phyloP scores from a whole-genome alignment of 2,797 vertebrate genomes.

The Orientallactaga sibirica region DNA sequence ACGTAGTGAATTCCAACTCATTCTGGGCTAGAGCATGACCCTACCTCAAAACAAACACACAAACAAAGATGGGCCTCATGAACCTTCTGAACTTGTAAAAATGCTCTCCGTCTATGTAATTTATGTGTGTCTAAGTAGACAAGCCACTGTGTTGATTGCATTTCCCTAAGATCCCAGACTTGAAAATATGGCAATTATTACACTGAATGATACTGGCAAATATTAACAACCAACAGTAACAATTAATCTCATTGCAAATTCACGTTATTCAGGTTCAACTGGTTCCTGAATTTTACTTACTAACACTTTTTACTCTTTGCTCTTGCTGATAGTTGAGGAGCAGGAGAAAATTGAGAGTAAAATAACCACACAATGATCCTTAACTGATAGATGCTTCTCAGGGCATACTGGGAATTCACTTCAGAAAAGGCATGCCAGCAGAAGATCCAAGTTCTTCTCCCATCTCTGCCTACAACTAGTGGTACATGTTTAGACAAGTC shows the following conservation, averaged over 20 bases:
- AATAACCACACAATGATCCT: conserved; percentile 13
- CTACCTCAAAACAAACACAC: too few species aligned
- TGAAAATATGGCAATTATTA: background rate
- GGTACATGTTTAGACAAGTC: conserved; percentile 4
- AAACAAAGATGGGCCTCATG: background rate
- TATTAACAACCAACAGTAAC: conserved; percentile 20
- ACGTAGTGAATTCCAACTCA: too few species aligned
- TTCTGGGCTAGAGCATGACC: too few species aligned
- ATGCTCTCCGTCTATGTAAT: background rate
- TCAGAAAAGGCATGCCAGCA: background rate
- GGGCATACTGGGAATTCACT: background rate
- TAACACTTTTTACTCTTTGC: conserved; percentile 30
- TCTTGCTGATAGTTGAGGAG: background rate
- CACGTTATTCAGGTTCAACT: conserved; percentile 17
- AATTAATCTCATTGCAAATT: conserved; percentile 24
- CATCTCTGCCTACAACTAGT: conserved; percentile 39
- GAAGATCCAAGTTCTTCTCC: background rate
- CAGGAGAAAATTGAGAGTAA: conserved; percentile 44
- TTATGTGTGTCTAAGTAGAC: background rate
- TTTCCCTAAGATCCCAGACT: conserved; percentile 1
- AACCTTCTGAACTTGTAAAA: background rate
- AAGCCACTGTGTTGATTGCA: conserved; percentile 28
- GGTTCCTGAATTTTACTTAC: background rate
- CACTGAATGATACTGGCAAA: background rate
- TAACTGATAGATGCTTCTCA: conserved; percentile 37